phyloP scores from a whole-genome alignment of 2,888 invertebrate species.

The Hemaris fuciformis region DNA sequence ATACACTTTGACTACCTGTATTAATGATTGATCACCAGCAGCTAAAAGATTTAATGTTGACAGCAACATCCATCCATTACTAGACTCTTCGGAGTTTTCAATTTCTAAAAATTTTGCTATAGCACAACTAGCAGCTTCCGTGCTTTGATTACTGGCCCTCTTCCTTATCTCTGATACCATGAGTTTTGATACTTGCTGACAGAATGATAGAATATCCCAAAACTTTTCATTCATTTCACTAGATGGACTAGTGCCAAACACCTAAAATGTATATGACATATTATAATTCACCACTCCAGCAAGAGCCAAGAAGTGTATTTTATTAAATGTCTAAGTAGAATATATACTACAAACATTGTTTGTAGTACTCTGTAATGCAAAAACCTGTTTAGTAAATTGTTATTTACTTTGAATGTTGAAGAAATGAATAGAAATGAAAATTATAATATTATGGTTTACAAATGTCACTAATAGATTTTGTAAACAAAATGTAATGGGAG shows the following conservation, averaged over 20 bases:
- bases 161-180: conserved; percentile 98
- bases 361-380: too few species aligned
- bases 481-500: neutral
- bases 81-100: conserved; percentile 95
- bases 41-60: conserved; percentile 95
- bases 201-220: conserved; percentile 96
- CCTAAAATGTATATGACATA: conserved; percentile 82
- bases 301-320: too few species aligned
- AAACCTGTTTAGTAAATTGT: too few species aligned
- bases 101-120: conserved; percentile 98
- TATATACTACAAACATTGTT: too few species aligned
- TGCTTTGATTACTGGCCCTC: conserved; percentile 97
- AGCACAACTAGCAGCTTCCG: conserved; percentile 97
- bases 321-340: too few species aligned
- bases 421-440: neutral
- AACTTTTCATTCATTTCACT: conserved; percentile 98
- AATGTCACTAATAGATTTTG: neutral
- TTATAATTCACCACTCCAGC: too few species aligned
- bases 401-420: neutral
- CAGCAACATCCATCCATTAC: conserved; percentile 98
- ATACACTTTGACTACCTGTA: conserved; percentile 90
- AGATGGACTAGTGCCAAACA: conserved; percentile 96
- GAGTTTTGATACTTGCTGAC: conserved; percentile 95
- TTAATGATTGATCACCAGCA: conserved; percentile 93
- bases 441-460: neutral